These are phyloP conservation scores for Luidia sarsii DNA, from an alignment of 53 echinoderm and acorn worm genomes.

Conservation along the genomic window DNA sequence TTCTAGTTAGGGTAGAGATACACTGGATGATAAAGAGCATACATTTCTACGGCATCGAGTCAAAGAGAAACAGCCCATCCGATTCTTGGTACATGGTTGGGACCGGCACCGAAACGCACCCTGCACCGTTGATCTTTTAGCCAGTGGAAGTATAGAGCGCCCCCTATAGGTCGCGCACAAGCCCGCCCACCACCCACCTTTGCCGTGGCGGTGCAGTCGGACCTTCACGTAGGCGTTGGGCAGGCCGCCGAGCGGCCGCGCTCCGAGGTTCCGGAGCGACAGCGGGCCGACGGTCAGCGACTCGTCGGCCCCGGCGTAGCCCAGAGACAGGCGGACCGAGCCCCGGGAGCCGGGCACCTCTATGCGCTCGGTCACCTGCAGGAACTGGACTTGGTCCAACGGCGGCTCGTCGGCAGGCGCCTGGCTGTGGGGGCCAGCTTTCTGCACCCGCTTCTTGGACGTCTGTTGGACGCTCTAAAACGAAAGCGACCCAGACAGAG, in stretches of 20 bases:
- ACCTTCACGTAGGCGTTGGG: conserved; percentile 12
- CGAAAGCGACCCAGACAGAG: too few species aligned
- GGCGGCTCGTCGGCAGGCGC: neutral
- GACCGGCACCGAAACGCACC: too few species aligned
- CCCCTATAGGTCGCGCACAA: too few species aligned
- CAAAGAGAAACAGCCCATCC: too few species aligned
- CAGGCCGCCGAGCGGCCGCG: neutral
- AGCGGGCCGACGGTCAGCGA: neutral
- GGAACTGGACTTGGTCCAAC: conserved; percentile 18
- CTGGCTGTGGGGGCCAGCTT: neutral
- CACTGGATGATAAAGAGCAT: too few species aligned
- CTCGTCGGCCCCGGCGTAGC: neutral
- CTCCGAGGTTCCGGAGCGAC: neutral
- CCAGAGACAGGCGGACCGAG: neutral
- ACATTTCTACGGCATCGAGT: too few species aligned
- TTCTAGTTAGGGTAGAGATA: too few species aligned
- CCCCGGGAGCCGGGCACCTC: conserved; percentile 4
- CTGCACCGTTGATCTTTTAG: too few species aligned
- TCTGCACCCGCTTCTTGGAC: neutral
- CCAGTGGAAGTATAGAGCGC: too few species aligned
- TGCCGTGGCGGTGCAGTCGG: neutral
- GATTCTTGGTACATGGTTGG: too few species aligned
- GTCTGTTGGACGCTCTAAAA: too few species aligned
- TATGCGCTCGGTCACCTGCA: conserved; percentile 2
- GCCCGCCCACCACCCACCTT: neutral